phyloP scores from a whole-genome alignment of 2,888 invertebrate species.

The Platerodrilus igneus region DNA sequence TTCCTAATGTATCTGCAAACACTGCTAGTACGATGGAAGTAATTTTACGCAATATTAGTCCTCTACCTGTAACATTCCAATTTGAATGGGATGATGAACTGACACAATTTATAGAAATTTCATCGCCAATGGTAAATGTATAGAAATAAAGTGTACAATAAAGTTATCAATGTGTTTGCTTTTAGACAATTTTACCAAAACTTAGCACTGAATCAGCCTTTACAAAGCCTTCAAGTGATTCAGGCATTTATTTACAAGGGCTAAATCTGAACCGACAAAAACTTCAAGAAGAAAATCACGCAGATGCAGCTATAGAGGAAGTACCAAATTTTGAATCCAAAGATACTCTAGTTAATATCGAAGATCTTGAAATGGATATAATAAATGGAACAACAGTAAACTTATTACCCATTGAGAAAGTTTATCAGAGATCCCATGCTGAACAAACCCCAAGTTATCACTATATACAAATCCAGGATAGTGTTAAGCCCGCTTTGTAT shows the following conservation, averaged over 20 bases:
- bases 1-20: conserved; percentile 56
- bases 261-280: conserved; percentile 1
- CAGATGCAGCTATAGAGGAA: too few relatives aligned
- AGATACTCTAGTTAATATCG: conserved; percentile 1
- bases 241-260: conserved; percentile 2
- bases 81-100: conserved; percentile 34
- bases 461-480: conserved; percentile 16
- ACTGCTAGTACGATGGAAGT: conserved; percentile 48
- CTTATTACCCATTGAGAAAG: conserved; percentile 8
- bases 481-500: conserved; percentile 8
- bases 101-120: conserved; percentile 1
- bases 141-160: too few relatives aligned
- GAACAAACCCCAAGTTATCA: conserved; percentile 12
- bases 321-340: too few relatives aligned
- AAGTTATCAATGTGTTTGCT: neutral
- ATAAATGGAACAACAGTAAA: conserved; percentile 9
- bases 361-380: conserved; percentile 1
- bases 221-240: conserved; percentile 12
- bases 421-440: conserved; percentile 14
- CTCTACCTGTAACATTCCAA: conserved; percentile 49
- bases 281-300: too few relatives aligned
- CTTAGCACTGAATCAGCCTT: conserved; percentile 1
- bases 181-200: neutral
- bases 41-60: conserved; percentile 52
- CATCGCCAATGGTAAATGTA: neutral